Evolutionary conservation across 2,113 vertebrate genomes (phyloP), one percentile per base, ranked within the genome.

Genomic region (Australoheros scitulus): DNA sequence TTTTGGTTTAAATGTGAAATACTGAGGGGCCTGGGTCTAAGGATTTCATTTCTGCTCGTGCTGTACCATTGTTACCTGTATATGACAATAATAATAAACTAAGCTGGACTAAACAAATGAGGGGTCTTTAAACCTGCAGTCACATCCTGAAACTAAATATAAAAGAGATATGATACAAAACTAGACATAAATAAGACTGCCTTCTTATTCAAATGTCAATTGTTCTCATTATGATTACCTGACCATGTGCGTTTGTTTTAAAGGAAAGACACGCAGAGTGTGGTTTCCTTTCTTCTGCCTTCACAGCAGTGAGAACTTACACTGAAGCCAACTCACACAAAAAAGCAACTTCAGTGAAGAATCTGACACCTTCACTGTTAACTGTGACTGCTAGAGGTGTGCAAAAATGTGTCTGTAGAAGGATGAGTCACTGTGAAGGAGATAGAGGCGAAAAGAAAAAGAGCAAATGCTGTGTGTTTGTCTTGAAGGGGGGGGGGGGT

Each of bases 351-450:
- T 86, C 79, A 79, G 74, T 57, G 50, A 68, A 36, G 80, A 87
- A 84, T 82, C n/a, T 85, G 86, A 92, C 92, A 92, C 94, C 68
- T 91, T 80, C 3, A 70, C 64, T 80, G 80, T 89, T 77, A 90
- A 80, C 86, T 88, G 91, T 79, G 91, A 90, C 83, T 87, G 82
- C 36, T 63, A 13, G 87, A 88, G 88, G 87, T 91, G 90, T 86
- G 87, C 38, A 85, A 81, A 81, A 84, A 87, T 86, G 90, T 84
- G 89, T 86, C 82, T 86, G 61, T 64, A 60, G 83, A 83, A 70
- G 34, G 79, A 93, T 93, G 91, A 93, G 88, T 93, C 90, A 91
- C 87, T 60, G 85, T 18, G 52, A 81, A 83, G 58, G 70, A 89
- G 91, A 86, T 76, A 74, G 38, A 57, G 57, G 61, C 61, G 50